Percentiles rank a stretch among this genome's conserved stretches.
These are phyloP conservation scores for Meloidogyne hapla DNA, from an alignment of 1,140 invertebrate species.

Conservation along the genomic window DNA sequence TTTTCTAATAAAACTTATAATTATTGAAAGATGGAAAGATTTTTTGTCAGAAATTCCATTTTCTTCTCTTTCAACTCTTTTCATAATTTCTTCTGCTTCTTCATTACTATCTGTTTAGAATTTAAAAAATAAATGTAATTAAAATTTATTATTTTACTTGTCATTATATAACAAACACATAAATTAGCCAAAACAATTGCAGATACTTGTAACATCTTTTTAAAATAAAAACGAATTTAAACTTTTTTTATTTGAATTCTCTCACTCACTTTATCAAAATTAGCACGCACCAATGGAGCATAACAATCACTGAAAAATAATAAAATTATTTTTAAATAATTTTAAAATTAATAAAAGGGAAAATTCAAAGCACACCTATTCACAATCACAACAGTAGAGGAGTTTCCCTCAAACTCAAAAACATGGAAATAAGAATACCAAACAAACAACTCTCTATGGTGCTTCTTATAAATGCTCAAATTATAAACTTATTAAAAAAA, in stretches of 20 bases:
- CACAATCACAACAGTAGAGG: too few species aligned
- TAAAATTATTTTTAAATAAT: background rate
- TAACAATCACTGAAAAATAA: conserved; percentile 76
- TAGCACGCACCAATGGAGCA: conserved; percentile 94
- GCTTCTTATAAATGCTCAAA: too few species aligned
- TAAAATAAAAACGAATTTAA: conserved; percentile 61
- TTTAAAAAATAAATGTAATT: background rate
- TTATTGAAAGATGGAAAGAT: conserved; percentile 93
- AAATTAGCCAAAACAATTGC: conserved; percentile 95
- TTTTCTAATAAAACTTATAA: conserved; percentile 66
- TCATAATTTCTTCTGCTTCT: conserved; percentile 96
- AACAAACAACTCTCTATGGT: too few species aligned
- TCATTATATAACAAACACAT: conserved; percentile 99
- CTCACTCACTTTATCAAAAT: conserved; percentile 79
- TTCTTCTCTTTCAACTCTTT: conserved; percentile 96
- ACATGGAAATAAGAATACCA: too few species aligned
- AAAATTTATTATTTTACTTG: conserved; percentile 65
- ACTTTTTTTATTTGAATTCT: background rate
- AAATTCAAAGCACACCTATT: too few species aligned
- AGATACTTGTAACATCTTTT: conserved; percentile 84
- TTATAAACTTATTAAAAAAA: too few species aligned
- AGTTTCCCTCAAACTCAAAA: too few species aligned
- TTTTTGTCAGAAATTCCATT: conserved; percentile 86
- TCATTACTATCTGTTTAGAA: conserved; percentile 82
- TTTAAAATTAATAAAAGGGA: too few species aligned